Evolutionary conservation across 2,113 vertebrate genomes (phyloP), one percentile per base, ranked within the genome.

Genomic region (Rhinoderma darwinii): DNA sequence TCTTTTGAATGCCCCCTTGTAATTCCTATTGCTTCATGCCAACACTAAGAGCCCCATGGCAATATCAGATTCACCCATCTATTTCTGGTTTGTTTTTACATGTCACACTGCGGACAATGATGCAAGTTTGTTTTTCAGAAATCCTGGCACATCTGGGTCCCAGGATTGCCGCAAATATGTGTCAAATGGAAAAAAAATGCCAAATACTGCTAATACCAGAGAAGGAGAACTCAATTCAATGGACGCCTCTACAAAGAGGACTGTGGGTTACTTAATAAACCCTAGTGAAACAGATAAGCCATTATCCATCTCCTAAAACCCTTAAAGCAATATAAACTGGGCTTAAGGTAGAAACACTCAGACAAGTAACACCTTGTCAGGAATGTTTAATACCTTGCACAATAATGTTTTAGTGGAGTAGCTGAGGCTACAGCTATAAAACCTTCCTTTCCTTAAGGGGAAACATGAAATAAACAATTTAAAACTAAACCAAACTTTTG

Each of bases 11-110:
- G 78, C 70, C 78, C 39, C 79, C 86, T 82, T 87, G 78, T 87
- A 82, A 75, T 43, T 63, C 54, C 18, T 41, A 63, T 87, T 74
- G 22, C 41, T 47, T 17, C 25, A 72, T 87, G 86, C 86, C 86
- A 87, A 43, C 50, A 56, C 76, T 37, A 47, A 30, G 63, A 82
- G 80, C 78, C 86, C 78, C 35, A 47, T 82, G 79, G 86, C 54
- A 82, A 75, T 82, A 87, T 87, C 86, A 82, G 68, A 87, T 87
- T 87, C 80, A 87, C 86, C 86, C 78, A 87, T 87, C 78, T 82
- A 87, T 87, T 82, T 82, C 39, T 74, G 70, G 86, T 82, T 87
- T 87, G 78, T 87, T 87, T 87, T 80, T 50, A 74, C 27, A 82
- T 87, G 78, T 87, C 86, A 87, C 43, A 59, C 68, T 63, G 86